Percentiles rank a stretch among this genome's conserved stretches.
Evolutionary conservation across 64 coral and sea anemone genomes (phyloP).

Genomic region (Actinia tenebrosa): DNA sequence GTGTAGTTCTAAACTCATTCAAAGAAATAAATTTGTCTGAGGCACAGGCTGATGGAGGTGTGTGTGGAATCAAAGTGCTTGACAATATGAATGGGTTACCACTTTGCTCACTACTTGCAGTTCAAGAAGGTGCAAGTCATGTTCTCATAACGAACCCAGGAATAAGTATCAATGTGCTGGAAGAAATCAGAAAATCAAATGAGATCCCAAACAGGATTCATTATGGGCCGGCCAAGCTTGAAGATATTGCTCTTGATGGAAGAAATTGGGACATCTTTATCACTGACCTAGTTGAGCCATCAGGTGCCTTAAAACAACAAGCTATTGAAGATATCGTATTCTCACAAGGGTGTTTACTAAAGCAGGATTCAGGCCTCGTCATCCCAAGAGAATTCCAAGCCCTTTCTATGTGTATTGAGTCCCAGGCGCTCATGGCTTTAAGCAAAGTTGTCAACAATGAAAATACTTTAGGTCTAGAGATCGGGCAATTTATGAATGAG

Average conservation of each 20-base stretch:
- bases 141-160: conserved; percentile 41
- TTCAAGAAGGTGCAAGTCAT: conserved; percentile 19
- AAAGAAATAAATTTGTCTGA: background rate
- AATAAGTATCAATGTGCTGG: conserved; percentile 15
- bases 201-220: conserved; percentile 10
- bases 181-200: conserved; percentile 22
- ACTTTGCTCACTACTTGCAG: conserved; percentile 46
- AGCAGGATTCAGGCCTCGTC: conserved; percentile 28
- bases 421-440: conserved; percentile 37
- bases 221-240: conserved; percentile 32
- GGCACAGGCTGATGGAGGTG: background rate
- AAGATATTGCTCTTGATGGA: conserved; percentile 42
- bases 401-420: conserved; percentile 69
- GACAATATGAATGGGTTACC: conserved; percentile 50
- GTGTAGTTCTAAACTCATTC: conserved; percentile 17
- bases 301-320: conserved; percentile 68
- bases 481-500: conserved; percentile 76
- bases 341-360: conserved; percentile 79
- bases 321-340: conserved; percentile 92
- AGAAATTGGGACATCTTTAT: conserved; percentile 64
- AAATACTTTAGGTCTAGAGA: conserved; percentile 80
- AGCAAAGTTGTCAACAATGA: conserved; percentile 36
- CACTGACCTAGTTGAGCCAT: conserved; percentile 72
- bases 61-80: conserved; percentile 36
- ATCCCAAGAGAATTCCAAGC: conserved; percentile 64